Evolutionary conservation across 1,140 invertebrate genomes (phyloP), one percentile per base, ranked within the genome.

Genomic region (Brachionus rubens): DNA sequence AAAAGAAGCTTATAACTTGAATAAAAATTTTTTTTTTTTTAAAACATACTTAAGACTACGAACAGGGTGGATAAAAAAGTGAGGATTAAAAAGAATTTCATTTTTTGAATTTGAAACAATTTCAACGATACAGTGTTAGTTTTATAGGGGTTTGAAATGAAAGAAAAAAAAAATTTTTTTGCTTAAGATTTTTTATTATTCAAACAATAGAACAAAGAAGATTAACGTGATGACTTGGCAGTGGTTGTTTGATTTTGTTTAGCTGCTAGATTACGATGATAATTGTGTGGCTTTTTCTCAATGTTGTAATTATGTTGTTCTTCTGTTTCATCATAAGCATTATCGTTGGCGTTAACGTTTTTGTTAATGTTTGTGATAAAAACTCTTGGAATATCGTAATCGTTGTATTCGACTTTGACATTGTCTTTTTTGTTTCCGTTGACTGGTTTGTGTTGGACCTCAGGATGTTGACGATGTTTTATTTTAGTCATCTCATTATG

Each of bases 331-430:
- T 33, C 28, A 33, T 48, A 19, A 72, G 19, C 50, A 16, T 50
- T 14, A 36, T 72, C 46, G 26, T 72, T 72, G 24, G 46, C 40
- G 19, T 72, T 72, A 4, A 54, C 24, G 30, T 72, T 72, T 36
- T 41, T 48, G 46, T 72, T 72, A 1, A 72, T 72, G 26, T 72
- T 72, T 5, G 68, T 72, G 24, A 72, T 72, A 30, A 72, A 72
- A 36, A 72, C 40, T 48, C 68, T 14, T 14, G 68, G 68, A 19
- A 72, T 21, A 21, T 48, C 30, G 10, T 48, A 47, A 19, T 70
- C 65, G 43, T 47, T 50, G 24, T 70, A 70, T 26, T 70, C 41
- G 24, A 59, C 54, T 40, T 36, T 40, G n/a, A 59, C 59, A 21
- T 43, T 12, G 16, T 43, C 59, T 21, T 24, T 43, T 19, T 5